A percentile compares a stretch with the other conserved stretches of the same genome.
phyloP scores from a whole-genome alignment of 1,140 invertebrate genomes.

The Steinernema feltiae region DNA sequence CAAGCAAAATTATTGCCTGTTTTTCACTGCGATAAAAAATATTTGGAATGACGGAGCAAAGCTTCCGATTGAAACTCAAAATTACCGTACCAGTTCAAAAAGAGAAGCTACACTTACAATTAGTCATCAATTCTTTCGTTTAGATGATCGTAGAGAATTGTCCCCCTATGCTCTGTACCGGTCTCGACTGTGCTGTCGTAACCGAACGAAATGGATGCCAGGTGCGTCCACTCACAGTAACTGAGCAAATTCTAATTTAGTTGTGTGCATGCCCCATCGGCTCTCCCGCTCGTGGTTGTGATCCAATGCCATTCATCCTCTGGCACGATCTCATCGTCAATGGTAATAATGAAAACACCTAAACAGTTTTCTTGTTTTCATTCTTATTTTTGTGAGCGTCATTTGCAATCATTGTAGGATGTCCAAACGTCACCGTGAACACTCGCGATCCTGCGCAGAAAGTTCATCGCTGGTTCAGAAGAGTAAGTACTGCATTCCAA shows the following conservation, averaged over 20 bases:
- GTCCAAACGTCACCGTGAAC: conserved; percentile 58
- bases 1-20: too few species aligned
- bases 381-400: too few species aligned
- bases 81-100: too few species aligned
- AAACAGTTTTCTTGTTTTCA: too few species aligned
- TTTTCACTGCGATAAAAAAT: too few species aligned
- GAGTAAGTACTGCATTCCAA: conserved; percentile 35
- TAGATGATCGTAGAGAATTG: conserved; percentile 57
- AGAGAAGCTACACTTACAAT: too few species aligned
- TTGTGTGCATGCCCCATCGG: conserved; percentile 56
- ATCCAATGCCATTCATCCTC: conserved; percentile 56
- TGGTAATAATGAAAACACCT: too few species aligned
- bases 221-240: too few species aligned
- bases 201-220: conserved; percentile 57
- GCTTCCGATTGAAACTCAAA: too few species aligned
- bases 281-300: conserved; percentile 56
- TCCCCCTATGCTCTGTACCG: conserved; percentile 56
- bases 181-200: conserved; percentile 56
- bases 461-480: conserved; percentile 57
- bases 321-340: conserved; percentile 58
- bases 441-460: conserved; percentile 57
- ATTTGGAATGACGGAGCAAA: too few species aligned
- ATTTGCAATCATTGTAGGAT: too few species aligned
- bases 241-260: conserved; percentile 32
- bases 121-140: too few species aligned